These are phyloP conservation scores for Geotria australis DNA, from an alignment of 2,797 vertebrate genomes.

Conservation along the genomic window DNA sequence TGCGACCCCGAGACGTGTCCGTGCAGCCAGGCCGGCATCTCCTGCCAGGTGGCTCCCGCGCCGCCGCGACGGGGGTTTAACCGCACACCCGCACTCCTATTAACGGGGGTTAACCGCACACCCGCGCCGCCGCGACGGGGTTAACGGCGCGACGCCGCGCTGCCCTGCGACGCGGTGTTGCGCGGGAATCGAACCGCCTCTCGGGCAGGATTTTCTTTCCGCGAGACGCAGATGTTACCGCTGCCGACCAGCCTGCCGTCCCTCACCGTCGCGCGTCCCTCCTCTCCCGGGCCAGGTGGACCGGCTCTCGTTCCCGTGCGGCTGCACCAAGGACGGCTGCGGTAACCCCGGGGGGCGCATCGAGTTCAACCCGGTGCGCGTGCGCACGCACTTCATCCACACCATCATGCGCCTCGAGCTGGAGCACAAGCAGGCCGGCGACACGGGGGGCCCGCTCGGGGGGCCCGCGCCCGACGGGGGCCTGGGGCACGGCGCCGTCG, in stretches of 20 bases:
- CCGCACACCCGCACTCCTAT: background rate
- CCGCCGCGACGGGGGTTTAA: background rate
- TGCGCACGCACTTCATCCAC: conserved; percentile 81
- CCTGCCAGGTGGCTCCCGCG: conserved; percentile 41
- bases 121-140: background rate
- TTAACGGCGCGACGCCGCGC: background rate
- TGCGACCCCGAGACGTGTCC: conserved; percentile 71
- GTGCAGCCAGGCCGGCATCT: conserved; percentile 79
- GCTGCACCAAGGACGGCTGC: conserved; percentile 71
- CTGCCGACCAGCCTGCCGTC: too few relatives aligned
- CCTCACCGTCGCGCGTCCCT: too few relatives aligned
- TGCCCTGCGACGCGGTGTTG: conserved; percentile 1
- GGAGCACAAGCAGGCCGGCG: background rate
- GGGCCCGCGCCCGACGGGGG: background rate
- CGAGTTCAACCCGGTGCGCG: conserved; percentile 79
- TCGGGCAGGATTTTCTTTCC: too few relatives aligned
- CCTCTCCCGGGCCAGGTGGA: conserved; percentile 35
- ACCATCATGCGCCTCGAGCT: conserved; percentile 76
- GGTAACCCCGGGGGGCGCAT: conserved; percentile 56
- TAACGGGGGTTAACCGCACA: background rate
- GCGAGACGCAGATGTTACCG: too few relatives aligned
- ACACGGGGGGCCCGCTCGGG: background rate
- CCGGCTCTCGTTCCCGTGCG: conserved; percentile 75
- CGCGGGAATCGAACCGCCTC: too few relatives aligned
- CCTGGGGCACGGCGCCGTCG: background rate